A percentile compares a stretch with the other conserved stretches of the same genome.
Evolutionary conservation across 1,140 invertebrate species (phyloP).

Genomic region (Bilobella aurantiaca): DNA sequence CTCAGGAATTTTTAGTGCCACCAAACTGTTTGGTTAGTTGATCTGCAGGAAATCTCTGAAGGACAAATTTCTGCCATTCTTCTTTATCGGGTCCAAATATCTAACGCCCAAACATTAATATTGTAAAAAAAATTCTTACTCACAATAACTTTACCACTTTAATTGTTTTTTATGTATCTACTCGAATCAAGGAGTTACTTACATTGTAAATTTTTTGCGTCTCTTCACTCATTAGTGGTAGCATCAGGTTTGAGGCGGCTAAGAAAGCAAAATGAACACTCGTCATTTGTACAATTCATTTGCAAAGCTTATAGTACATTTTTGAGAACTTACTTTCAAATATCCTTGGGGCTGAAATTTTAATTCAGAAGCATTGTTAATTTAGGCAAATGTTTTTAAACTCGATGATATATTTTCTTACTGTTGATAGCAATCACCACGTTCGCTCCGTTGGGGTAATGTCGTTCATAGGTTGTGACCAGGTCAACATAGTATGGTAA

Average conservation of each 20-base stretch:
- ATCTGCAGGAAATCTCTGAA: background rate
- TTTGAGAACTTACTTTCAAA: conserved; percentile 4
- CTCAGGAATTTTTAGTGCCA: background rate
- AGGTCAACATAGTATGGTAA: background rate
- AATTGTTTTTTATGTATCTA: background rate
- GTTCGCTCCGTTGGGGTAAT: background rate
- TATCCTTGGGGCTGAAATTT: conserved; percentile 3
- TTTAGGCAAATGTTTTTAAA: background rate
- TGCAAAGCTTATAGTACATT: no score
- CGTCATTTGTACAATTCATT: no score
- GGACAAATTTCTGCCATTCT: background rate
- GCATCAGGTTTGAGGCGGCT: background rate
- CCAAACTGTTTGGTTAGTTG: background rate
- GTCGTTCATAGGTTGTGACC: background rate
- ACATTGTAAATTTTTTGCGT: background rate
- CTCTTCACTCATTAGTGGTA: background rate
- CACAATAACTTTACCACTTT: background rate
- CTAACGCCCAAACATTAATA: background rate
- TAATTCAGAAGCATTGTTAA: background rate
- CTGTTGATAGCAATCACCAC: background rate
- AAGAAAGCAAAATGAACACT: background rate
- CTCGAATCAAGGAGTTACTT: background rate
- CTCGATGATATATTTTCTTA: no score
- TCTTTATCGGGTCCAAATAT: background rate
- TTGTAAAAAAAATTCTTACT: background rate